Evolutionary conservation across 2,797 vertebrate genomes (phyloP).

Genomic region (Sphenopsis melanotis): DNA sequence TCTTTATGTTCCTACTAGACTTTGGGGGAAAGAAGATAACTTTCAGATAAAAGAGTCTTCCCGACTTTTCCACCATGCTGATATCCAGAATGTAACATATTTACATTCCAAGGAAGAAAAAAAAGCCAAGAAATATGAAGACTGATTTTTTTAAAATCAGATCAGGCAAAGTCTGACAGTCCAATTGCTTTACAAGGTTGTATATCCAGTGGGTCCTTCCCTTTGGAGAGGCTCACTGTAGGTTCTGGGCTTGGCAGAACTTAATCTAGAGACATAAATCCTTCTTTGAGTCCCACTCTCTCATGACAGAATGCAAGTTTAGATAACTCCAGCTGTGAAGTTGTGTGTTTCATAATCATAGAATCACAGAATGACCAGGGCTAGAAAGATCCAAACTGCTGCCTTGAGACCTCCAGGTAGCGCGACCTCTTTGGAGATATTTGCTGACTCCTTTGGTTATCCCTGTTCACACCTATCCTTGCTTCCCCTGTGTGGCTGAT

Average conservation of each 20-base stretch:
- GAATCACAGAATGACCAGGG: not conserved
- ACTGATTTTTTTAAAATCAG: not conserved
- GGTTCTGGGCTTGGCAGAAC: not conserved
- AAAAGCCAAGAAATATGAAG: not conserved
- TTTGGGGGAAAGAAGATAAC: not conserved
- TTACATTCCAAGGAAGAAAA: not conserved
- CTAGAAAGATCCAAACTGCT: not conserved
- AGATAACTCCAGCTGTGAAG: not conserved
- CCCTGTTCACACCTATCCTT: not conserved
- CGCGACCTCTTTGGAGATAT: accelerated
- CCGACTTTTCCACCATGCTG: not conserved
- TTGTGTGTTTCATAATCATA: accelerated
- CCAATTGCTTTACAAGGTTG: not conserved
- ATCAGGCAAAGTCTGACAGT: not conserved
- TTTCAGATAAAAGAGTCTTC: not conserved
- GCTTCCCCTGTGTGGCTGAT: not conserved
- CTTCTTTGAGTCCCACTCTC: not conserved
- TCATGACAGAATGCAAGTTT: not conserved
- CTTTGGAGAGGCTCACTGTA: not conserved
- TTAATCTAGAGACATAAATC: not conserved
- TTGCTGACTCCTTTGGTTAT: not conserved
- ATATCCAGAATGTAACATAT: not conserved
- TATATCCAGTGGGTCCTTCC: not conserved
- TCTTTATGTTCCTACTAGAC: not conserved
- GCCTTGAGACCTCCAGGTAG: not conserved